phyloP scores from a whole-genome alignment of 2,113 vertebrate genomes.

The Diadophis punctatus region DNA sequence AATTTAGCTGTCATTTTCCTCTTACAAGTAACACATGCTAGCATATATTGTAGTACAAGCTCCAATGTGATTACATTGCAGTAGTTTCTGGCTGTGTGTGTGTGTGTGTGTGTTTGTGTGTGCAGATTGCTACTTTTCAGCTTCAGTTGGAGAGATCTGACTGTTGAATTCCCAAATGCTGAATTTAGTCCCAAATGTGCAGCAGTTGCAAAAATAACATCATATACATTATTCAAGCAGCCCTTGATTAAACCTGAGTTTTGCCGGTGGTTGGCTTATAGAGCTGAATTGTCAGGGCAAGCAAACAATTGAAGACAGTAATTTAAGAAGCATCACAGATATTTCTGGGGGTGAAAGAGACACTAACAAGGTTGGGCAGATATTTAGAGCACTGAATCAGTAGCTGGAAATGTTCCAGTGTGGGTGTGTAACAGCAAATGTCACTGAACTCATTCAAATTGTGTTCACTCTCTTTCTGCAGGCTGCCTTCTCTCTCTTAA shows the following conservation, averaged over 20 bases:
- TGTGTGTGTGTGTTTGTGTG: neutral
- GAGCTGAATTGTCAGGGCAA: slow-evolving; percentile 36
- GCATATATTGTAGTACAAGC: neutral
- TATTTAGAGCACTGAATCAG: slow-evolving; percentile 54
- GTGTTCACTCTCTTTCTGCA: neutral
- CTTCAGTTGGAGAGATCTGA: slow-evolving; percentile 36
- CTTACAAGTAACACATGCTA: neutral
- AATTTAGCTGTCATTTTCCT: neutral
- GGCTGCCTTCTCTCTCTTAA: neutral
- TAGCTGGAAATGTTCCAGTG: slow-evolving; percentile 33
- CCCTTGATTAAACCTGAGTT: slow-evolving; percentile 48
- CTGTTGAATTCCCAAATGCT: slow-evolving; percentile 29
- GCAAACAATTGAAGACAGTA: slow-evolving; percentile 36
- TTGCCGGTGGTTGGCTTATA: slow-evolving; percentile 27
- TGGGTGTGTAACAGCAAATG: slow-evolving; percentile 7
- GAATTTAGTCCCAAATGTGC: slow-evolving; percentile 45
- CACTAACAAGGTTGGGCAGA: slow-evolving; percentile 48
- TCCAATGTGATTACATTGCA: slow-evolving; percentile 10
- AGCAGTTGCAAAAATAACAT: slow-evolving; percentile 57
- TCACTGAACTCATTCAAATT: slow-evolving; percentile 21
- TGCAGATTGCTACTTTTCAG: neutral
- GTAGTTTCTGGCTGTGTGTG: neutral
- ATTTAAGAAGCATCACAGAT: slow-evolving; percentile 34
- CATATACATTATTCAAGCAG: slow-evolving; percentile 55
- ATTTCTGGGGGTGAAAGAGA: slow-evolving; percentile 27